These are phyloP conservation scores for Artemia sp. DNA, from an alignment of 2,888 invertebrate species.

Conservation along the genomic window DNA sequence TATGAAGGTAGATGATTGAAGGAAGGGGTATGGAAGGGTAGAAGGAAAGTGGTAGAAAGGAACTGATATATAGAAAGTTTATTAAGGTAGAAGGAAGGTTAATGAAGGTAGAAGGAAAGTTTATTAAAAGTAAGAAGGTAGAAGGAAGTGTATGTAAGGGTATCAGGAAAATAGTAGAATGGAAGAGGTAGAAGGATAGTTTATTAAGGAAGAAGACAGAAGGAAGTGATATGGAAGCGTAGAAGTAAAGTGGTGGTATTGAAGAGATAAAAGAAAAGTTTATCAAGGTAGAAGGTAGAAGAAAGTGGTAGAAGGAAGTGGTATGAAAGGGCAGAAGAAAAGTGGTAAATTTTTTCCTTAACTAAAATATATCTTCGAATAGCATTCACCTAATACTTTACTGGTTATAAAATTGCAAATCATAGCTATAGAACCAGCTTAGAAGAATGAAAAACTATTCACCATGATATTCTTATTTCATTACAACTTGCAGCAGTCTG, in stretches of 20 bases:
- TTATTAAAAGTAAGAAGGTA: conserved; percentile 19
- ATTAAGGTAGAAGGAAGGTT: background rate
- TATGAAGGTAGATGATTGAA: background rate
- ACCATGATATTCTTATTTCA: too few species aligned
- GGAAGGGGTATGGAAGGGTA: conserved; percentile 7
- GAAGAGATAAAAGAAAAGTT: background rate
- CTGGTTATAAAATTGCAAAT: too few species aligned
- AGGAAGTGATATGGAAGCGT: conserved; percentile 12
- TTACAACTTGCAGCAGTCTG: too few species aligned
- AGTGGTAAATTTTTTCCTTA: too few species aligned
- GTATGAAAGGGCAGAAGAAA: conserved; percentile 17
- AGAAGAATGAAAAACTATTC: too few species aligned
- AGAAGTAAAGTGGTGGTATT: background rate
- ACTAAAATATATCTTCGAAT: too few species aligned
- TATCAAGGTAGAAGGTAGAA: background rate
- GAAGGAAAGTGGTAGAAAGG: background rate
- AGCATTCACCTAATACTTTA: too few species aligned
- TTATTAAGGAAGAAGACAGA: background rate
- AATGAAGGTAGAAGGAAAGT: background rate
- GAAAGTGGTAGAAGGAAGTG: conserved; percentile 8
- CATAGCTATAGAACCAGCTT: too few species aligned
- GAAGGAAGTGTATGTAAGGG: background rate
- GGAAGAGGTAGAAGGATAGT: background rate
- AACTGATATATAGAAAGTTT: background rate
- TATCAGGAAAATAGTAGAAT: background rate